Evolutionary conservation across 2,888 invertebrate genomes (phyloP).

Genomic region (Antheraea assamensis): DNA sequence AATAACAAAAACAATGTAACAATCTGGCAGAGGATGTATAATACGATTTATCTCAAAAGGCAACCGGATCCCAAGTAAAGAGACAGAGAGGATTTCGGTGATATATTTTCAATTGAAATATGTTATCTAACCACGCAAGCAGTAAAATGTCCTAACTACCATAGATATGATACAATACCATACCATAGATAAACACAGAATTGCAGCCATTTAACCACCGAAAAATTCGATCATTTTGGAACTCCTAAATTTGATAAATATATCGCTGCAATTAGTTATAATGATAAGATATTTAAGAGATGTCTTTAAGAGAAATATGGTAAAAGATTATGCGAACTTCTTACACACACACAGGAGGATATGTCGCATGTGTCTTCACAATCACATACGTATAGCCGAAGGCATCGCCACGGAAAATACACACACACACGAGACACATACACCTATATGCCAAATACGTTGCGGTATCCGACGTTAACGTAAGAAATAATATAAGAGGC

Average conservation of each 20-base stretch:
- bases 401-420: constrained; percentile 66
- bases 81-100: not conserved
- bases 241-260: constrained; percentile 25
- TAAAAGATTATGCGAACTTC: constrained; percentile 50
- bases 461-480: constrained; percentile 78
- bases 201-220: not conserved
- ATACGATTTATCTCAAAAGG: not conserved
- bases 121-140: not conserved
- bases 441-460: constrained; percentile 76
- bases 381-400: constrained; percentile 44
- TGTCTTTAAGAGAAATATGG: constrained; percentile 46
- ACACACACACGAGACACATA: constrained; percentile 57
- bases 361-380: constrained; percentile 47
- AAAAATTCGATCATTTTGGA: not conserved
- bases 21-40: not conserved
- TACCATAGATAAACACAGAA: not conserved
- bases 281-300: constrained; percentile 30
- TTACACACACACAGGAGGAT: constrained; percentile 33
- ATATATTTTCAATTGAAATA: not conserved
- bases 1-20: too few relatives aligned
- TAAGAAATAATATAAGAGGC: constrained; percentile 81
- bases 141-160: not conserved
- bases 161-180: not conserved
- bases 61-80: not conserved
- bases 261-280: constrained; percentile 37